Evolutionary conservation across 1,140 invertebrate species (phyloP).

Genomic region (Apis mellifera): Amel_HAv3.1 CM009935.2:6266501-6267000

Average conservation of each 20-base stretch:
- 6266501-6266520: conserved; percentile 31
- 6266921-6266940: no score
- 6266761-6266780: conserved; percentile 58
- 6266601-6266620: conserved; percentile 67
- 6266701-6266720: conserved; percentile 61
- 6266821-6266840: conserved; percentile 12
- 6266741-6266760: conserved; percentile 57
- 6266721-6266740: conserved; percentile 52
- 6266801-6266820: conserved; percentile 11
- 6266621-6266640: conserved; percentile 56
- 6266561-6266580: conserved; percentile 25
- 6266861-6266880: neutral
- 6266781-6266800: conserved; percentile 40
- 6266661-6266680: conserved; percentile 61
- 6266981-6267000: no score
- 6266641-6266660: conserved; percentile 59
- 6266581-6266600: conserved; percentile 65
- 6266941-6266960: no score
- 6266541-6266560: conserved; percentile 48
- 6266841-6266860: neutral
- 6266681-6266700: conserved; percentile 63
- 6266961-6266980: no score
- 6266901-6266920: neutral
- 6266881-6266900: neutral
- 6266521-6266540: neutral